Percentiles rank a stretch among this genome's conserved stretches.
Evolutionary conservation across 2,113 vertebrate genomes (phyloP).

Genomic region (Tinamus guttatus): DNA sequence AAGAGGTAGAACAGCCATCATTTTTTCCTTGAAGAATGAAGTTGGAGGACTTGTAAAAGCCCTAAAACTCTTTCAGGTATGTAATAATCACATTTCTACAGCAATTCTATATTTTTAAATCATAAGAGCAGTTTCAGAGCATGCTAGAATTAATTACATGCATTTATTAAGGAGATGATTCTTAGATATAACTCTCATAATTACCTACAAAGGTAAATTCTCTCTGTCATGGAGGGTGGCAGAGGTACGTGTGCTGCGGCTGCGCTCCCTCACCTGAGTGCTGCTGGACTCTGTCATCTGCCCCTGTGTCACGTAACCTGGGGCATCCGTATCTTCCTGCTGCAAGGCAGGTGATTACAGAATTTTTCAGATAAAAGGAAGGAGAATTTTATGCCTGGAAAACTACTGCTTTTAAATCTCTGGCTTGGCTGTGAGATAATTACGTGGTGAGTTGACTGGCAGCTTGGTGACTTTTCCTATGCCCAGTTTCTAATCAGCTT

Average conservation of each 20-base stretch:
- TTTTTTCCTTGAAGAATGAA: conserved; percentile 98
- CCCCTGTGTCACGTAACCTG: background rate
- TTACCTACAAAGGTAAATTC: background rate
- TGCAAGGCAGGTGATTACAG: background rate
- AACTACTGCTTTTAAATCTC: conserved; percentile 6
- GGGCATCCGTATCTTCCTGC: background rate
- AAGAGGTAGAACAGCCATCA: conserved; percentile 86
- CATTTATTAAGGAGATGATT: background rate
- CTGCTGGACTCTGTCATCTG: background rate
- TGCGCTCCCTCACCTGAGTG: rapidly evolving
- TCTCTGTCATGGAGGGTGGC: background rate
- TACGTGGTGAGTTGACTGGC: background rate
- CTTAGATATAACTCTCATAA: background rate
- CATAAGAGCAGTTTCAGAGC: background rate
- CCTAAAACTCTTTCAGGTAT: conserved; percentile 95
- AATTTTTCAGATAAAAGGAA: background rate
- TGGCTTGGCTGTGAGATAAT: conserved; percentile 11
- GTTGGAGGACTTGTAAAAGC: conserved; percentile 95
- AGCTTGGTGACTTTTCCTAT: background rate
- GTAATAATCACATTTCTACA: background rate
- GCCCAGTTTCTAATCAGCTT: background rate
- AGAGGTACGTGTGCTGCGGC: background rate
- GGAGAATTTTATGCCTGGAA: background rate
- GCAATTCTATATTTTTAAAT: background rate
- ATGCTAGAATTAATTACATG: background rate